phyloP scores from a whole-genome alignment of 2,888 invertebrate species.

The Crioceris asparagi region DNA sequence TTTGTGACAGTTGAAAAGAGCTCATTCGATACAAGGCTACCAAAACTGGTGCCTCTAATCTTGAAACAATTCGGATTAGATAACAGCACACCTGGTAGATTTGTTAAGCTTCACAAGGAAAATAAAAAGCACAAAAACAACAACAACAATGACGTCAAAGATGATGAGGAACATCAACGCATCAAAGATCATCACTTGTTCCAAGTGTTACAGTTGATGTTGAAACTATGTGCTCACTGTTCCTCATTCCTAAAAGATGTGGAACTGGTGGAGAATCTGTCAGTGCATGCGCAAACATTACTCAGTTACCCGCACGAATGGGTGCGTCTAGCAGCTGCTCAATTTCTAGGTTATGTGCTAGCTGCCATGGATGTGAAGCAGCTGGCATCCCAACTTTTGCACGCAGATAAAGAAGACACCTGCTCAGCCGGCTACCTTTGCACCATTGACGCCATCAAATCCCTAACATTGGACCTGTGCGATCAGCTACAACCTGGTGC shows the following conservation, averaged over 20 bases:
- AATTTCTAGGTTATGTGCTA: slow-evolving; percentile 64
- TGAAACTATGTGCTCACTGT: slow-evolving; percentile 57
- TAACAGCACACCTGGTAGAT: slow-evolving; percentile 42
- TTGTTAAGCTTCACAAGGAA: slow-evolving; percentile 43
- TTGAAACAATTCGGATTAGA: slow-evolving; percentile 31
- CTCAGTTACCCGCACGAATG: slow-evolving; percentile 76
- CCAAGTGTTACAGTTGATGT: slow-evolving; percentile 59
- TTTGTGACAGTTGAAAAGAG: slow-evolving; percentile 68
- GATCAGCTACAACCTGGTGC: slow-evolving; percentile 56
- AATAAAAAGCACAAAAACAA: slow-evolving; percentile 17
- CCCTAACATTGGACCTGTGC: slow-evolving; percentile 61
- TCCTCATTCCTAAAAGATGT: slow-evolving; percentile 45
- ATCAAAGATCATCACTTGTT: slow-evolving; percentile 64
- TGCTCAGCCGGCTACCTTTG: slow-evolving; percentile 45
- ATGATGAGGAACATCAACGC: slow-evolving; percentile 47
- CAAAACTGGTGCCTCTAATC: slow-evolving; percentile 48
- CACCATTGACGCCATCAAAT: slow-evolving; percentile 51
- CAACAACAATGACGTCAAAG: too few species aligned
- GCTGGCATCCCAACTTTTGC: slow-evolving; percentile 43
- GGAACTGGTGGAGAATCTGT: slow-evolving; percentile 46
- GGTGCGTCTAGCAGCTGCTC: slow-evolving; percentile 70
- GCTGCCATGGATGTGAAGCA: slow-evolving; percentile 50
- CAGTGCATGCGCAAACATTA: slow-evolving; percentile 57
- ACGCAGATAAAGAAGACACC: slow-evolving; percentile 26
- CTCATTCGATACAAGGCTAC: slow-evolving; percentile 56